Evolutionary conservation across 2,113 vertebrate species (phyloP).

Genomic region (Salvator merianae): DNA sequence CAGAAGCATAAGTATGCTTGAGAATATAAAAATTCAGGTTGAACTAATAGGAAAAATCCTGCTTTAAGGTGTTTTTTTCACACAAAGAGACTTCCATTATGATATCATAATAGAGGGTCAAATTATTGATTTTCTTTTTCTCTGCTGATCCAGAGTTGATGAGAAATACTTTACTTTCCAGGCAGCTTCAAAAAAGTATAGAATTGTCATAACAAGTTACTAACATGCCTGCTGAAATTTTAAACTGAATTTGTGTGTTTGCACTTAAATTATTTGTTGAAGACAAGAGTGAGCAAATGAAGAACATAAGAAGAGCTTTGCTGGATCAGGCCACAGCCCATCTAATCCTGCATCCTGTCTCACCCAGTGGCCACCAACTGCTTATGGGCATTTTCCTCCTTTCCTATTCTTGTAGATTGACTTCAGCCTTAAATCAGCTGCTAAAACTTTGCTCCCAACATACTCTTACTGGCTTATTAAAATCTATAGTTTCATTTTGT

Average conservation of each 20-base stretch:
- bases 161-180: neutral
- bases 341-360: too few relatives aligned
- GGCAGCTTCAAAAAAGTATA: neutral
- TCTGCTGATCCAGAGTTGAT: neutral
- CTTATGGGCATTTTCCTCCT: neutral
- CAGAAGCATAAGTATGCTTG: too few relatives aligned
- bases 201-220: too few relatives aligned
- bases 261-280: neutral
- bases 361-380: too few relatives aligned
- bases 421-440: neutral
- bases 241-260: neutral
- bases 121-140: too few relatives aligned
- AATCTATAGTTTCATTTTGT: neutral
- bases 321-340: too few relatives aligned
- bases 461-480: neutral
- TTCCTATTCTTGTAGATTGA: neutral
- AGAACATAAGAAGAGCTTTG: too few relatives aligned
- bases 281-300: neutral
- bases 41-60: neutral
- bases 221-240: neutral
- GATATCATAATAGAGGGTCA: too few relatives aligned
- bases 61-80: too few relatives aligned
- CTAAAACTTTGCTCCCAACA: neutral
- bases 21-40: too few relatives aligned
- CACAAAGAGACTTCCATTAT: too few relatives aligned